Conservation (phyloP, 2,113 vertebrate species). For the Trochalopteron elliotii region DNA sequence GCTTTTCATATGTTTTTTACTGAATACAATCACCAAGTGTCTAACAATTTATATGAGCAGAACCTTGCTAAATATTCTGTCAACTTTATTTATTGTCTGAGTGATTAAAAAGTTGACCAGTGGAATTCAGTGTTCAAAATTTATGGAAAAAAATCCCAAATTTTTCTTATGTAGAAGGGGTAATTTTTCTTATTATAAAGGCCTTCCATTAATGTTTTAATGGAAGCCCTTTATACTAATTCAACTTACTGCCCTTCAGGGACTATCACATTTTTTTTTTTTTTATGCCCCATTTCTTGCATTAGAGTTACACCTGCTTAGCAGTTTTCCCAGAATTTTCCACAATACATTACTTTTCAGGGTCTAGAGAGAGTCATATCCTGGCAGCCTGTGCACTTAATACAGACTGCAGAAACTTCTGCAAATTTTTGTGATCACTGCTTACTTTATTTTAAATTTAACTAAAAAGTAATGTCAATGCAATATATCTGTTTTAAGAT, state of each 20-base stretch:
- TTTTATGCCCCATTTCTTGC: neutral
- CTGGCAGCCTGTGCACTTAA: neutral
- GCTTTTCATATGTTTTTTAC: neutral
- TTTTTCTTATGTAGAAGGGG: neutral
- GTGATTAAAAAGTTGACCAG: neutral
- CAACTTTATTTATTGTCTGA: neutral
- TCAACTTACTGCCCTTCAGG: accelerated
- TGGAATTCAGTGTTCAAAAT: neutral
- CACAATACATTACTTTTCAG: neutral
- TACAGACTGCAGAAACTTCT: neutral
- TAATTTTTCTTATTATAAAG: too few relatives aligned
- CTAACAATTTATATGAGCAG: neutral
- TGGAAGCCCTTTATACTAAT: neutral
- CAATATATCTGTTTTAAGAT: neutral
- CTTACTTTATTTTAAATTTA: neutral
- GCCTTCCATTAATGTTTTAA: neutral
- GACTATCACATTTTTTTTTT: neutral
- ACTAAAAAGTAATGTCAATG: neutral
- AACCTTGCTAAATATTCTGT: neutral
- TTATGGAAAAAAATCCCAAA: neutral
- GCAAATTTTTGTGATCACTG: neutral
- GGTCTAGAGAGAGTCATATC: neutral
- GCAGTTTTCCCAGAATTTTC: neutral
- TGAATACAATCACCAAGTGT: neutral
- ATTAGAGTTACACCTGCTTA: neutral